Base-by-base conservation (phyloP, 2,113 vertebrate species). In the Hirundichthys speculiger region DNA sequence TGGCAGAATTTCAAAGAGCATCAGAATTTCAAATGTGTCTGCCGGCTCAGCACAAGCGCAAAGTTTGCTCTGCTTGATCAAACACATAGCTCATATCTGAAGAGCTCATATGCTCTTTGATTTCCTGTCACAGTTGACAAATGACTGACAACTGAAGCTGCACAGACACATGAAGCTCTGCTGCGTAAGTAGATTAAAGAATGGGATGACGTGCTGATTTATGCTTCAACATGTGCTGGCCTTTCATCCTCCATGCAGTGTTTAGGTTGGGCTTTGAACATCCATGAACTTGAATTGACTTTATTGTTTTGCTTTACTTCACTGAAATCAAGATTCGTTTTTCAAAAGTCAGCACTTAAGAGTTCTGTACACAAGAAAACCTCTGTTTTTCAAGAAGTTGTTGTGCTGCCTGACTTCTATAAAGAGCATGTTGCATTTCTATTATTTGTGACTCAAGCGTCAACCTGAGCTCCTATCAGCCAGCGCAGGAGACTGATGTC, bases 1-100 rank as follows among this genome's bases (percentile, higher is more conserved):
- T 88, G 84, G 86, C 81, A 75, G 45, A 64, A 65, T 82, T 80
- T 86, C 83, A 91, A 79, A 88, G 69, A 53, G 47, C 40, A 57
- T 64, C 69, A 80, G 56, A 65, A 69, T 77, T 72, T 80, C 22
- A 73, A 73, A 80, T 75, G 75, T 62, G 69, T 80, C 58, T 55
- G 75, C 71, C 45, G 64, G 46, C 21, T 82, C 84, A 82, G 69
- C 79, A 59, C 69, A 65, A 81, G 75, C 18, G 47, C 39, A 54
- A 54, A 55, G 59, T 74, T 75, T 62, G 61, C 42, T 68, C 30
- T 64, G 72, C 46, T 25, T 42, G 73, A 88, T 90, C 82, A 89
- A 90, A 86, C 79, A 69, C 85, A 82, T 69, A 46, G 58, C 39
- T 78, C 63, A 80, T 82, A 82, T 83, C 34, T 53, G 47, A 63